Base-by-base conservation (phyloP, 2,888 invertebrate genomes). In the Myopa testacea region DNA sequence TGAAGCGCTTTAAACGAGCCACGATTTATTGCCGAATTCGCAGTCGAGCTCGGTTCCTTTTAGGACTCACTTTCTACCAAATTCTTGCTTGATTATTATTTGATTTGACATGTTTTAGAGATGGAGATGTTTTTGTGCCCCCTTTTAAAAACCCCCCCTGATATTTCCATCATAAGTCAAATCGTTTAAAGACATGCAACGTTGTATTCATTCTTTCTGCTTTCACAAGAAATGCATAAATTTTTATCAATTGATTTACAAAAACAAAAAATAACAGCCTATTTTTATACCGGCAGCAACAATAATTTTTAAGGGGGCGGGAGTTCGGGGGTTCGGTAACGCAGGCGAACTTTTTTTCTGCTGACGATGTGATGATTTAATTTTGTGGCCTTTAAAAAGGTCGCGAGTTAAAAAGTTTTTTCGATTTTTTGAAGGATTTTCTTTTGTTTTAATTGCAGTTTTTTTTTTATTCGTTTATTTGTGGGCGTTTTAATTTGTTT, bases 101-200 rank as follows among this genome's bases (percentile, higher is more conserved):
- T 26, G 26, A 62, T 62, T 62, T 26, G 26, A 10, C 34, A 62
- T 58, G 37, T 58, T 70, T 55, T 70, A 16, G 50, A 10, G 16
- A 40, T 50, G 8, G 6, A 26, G 52, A 37, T 55, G 26, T 38
- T 40, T 12, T 14, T 65, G 68, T 10, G 6, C 50, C 50, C 19
- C 26, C 26, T 70, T 70, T 69, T 1, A 19, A 26, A 8, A 14
- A 68, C 4, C 38, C 12, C 26, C 26, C 26, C 26, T 26, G 26
- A 26, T 26, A 26, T 26, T 26, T 26, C 26, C 26, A 26, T 26
- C 26, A 26, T 26, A 26, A 26, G 26, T 26, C n/a, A 69, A 69
- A 69, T 50, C 34, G 52, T 69, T 69, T 14, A 12, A 34, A 19
- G 34, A 52, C 52, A 69, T 69, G 50, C 52, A 69, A 69, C n/a